These are phyloP conservation scores for Cataglyphis rosenhaueri DNA, from an alignment of 2,888 invertebrate genomes.

Conservation along the genomic window DNA sequence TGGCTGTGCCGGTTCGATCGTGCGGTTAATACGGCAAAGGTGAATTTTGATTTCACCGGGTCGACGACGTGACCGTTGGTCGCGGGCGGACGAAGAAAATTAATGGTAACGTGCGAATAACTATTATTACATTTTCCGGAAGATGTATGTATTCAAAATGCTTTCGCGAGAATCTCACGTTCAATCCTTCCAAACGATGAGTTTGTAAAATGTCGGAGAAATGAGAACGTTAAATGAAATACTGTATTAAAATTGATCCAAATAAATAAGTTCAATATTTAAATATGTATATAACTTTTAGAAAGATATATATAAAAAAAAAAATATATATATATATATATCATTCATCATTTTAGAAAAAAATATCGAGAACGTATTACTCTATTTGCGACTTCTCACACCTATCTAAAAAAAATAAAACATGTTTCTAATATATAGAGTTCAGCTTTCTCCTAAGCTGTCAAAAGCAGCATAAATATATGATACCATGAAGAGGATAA, in stretches of 20 bases:
- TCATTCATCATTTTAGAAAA: background rate
- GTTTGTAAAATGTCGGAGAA: background rate
- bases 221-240: background rate
- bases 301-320: too few species aligned
- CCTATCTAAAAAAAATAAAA: background rate
- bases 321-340: too few species aligned
- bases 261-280: background rate
- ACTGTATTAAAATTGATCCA: background rate
- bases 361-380: background rate
- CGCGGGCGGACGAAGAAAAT: conserved; percentile 4
- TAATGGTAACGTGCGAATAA: conserved; percentile 35
- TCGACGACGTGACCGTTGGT: conserved; percentile 37
- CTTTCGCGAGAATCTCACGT: conserved; percentile 23
- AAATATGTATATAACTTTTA: background rate
- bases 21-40: conserved; percentile 1
- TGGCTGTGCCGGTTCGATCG: background rate
- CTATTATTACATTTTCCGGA: conserved; percentile 27
- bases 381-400: background rate
- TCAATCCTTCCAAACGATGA: background rate
- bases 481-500: background rate
- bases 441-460: conserved; percentile 27
- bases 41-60: conserved; percentile 44
- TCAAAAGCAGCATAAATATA: conserved; percentile 3
- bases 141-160: background rate
- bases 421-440: conserved; percentile 3